Base-by-base conservation (phyloP, 2,888 invertebrate species). In the Drosophila cyrtoloma region DNA sequence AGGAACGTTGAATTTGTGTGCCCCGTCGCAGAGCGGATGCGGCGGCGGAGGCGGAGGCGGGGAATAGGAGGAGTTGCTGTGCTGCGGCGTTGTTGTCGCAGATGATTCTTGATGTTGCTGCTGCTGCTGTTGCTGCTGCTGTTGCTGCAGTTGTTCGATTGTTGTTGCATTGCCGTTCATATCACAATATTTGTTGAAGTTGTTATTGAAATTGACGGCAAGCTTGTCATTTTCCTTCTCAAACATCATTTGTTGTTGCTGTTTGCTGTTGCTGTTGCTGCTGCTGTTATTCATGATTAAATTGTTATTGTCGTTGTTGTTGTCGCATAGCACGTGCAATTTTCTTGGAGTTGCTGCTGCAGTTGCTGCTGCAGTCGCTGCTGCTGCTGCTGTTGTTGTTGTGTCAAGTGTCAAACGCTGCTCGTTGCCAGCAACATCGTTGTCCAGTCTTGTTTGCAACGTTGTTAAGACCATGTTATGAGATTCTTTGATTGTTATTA, bases 401-500 rank as follows among this genome's bases (percentile, higher is more conserved):
- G 58, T 33, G 37, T 51, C 33, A 37, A 30, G 19, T 65, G 65
- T 35, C 70, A 59, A 32, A 50, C 26, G 66, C 55, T 55, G 64
- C 52, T 58, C 86, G 53, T 30, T 42, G 37, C 32, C 70, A 57
- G 44, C 78, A 61, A 62, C 75, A 70, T 77, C 79, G 55, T 80
- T 81, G 50, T 90, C 92, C 74, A 92, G 79, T 50, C 89, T 92
- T 77, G 91, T 91, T 69, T 88, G 91, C 73, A 93, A 74, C 56
- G 91, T 93, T 69, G 93, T 91, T 64, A 93, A 84, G 61, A 93
- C 92, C 93, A 93, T 93, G 79, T 86, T 83, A 56, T n/a, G 14
- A 4, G 19, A 39, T 52, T 47, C 62, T 32, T 61, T 64, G 30
- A 60, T 58, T 57, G 58, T 65, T 59, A 57, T 63, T 55, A 35